These are phyloP conservation scores for Cheilosia soror DNA, from an alignment of 2,888 invertebrate genomes.

Conservation along the genomic window DNA sequence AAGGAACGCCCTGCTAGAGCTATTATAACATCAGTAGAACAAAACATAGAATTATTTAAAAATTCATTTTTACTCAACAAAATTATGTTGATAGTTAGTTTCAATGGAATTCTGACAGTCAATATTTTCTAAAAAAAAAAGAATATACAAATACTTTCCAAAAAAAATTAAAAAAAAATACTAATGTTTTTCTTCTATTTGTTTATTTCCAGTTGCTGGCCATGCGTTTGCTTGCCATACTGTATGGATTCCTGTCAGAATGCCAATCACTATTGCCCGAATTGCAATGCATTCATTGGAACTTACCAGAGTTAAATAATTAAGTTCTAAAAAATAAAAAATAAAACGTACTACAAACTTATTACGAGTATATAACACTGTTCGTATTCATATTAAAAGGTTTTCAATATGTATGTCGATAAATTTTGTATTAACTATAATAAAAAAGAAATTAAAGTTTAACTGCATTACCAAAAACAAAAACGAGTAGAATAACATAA, in stretches of 20 bases:
- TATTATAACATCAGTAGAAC: too few species aligned
- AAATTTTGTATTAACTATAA: neutral
- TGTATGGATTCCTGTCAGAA: conserved; percentile 86
- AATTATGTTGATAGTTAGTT: too few species aligned
- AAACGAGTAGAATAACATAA: neutral
- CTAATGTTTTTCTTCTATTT: neutral
- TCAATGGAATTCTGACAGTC: neutral
- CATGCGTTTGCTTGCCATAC: conserved; percentile 86
- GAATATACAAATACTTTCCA: neutral
- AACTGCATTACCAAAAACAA: neutral
- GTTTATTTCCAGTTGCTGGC: conserved; percentile 83
- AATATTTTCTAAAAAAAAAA: neutral
- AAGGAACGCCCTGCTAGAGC: too few species aligned
- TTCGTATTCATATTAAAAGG: neutral
- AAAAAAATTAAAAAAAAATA: too few species aligned
- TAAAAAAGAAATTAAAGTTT: neutral
- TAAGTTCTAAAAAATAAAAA: neutral
- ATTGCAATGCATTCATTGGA: conserved; percentile 85
- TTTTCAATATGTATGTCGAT: neutral
- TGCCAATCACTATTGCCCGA: conserved; percentile 86
- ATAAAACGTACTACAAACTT: neutral
- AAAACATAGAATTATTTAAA: too few species aligned
- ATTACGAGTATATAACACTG: neutral
- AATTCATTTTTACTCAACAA: too few species aligned
- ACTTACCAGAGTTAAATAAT: conserved; percentile 81